Base-by-base conservation (phyloP, 2,888 invertebrate genomes). In the Scaptomyza parva region DNA sequence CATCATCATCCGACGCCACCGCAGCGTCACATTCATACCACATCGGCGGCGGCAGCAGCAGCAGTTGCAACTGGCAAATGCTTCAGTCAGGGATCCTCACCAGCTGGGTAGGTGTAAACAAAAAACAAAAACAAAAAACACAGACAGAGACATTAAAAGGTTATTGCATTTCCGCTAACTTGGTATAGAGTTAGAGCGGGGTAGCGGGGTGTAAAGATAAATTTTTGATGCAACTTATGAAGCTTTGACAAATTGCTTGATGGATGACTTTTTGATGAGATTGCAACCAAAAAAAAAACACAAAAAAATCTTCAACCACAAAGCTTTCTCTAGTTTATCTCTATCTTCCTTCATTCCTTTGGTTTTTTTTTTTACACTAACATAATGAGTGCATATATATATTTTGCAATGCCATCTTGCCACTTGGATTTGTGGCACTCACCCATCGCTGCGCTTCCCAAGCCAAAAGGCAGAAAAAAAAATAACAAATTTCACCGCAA, bases 81-180 rank as follows among this genome's bases (percentile, higher is more conserved):
- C 68, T 87, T 87, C 65, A 90, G 90, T 75, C 91, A 90, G 75
- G 91, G 91, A 81, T 91, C 91, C 67, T 91, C 91, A 65, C 90
- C 91, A 76, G 90, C 91, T 43, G 91, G 91, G 91, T 91, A 91
- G 65, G 89, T 88, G 58, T 48, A 20, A 62, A 48, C 59, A 44
- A 35, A 22, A 33, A 26, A 20, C 7, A 39, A 17, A 52, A 33
- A 59, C 14, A 17, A 12, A 41, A 18, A 7, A 35, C 17, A 50
- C 37, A 52, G 7, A 41, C 37, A 52, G 33, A 14, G 70, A 24
- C 58, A 71, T 76, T 76, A 70, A 76, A 33, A 66, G 61, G 51
- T 18, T 59, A 55, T 62, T 71, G 62, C 58, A 62, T 63, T 70
- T 52, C 52, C 59, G 54, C 51, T 44, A 37, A 48, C 48, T 43